A percentile compares a stretch with the other conserved stretches of the same genome.
Evolutionary conservation across 2,113 vertebrate genomes (phyloP).

Genomic region (Perognathus longimembris): DNA sequence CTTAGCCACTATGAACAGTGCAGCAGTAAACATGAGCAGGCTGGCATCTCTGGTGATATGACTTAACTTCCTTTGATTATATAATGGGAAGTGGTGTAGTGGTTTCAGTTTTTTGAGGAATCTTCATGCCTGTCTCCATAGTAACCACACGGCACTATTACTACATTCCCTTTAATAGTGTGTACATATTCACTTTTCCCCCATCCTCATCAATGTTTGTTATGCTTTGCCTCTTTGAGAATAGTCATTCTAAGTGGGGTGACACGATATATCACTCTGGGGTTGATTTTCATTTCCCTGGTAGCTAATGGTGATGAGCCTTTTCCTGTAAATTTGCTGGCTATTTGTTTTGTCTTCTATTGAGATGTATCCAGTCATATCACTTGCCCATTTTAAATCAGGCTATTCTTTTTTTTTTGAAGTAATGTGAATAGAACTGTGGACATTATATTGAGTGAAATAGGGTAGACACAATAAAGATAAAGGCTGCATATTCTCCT

Average conservation of each 20-base stretch:
- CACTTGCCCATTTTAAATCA: neutral
- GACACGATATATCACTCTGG: neutral
- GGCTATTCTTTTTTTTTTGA: too few relatives aligned
- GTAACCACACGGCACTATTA: neutral
- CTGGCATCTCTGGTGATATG: neutral
- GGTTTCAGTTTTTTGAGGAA: neutral
- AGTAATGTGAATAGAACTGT: neutral
- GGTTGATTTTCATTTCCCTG: neutral
- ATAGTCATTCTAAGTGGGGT: neutral
- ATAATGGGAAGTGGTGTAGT: neutral
- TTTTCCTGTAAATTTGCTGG: neutral
- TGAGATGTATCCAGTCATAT: neutral
- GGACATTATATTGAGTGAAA: neutral
- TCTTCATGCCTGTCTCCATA: neutral
- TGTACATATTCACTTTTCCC: neutral
- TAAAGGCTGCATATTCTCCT: neutral
- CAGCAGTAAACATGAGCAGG: too few relatives aligned
- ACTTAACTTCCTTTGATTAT: neutral
- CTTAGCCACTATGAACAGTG: neutral
- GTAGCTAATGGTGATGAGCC: neutral
- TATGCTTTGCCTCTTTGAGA: neutral
- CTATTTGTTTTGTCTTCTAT: neutral
- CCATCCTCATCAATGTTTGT: neutral
- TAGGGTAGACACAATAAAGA: neutral
- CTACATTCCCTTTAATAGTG: neutral